Evolutionary conservation across 92 coral and sea anemone species (phyloP).

Genomic region (Bergia sp.): DNA sequence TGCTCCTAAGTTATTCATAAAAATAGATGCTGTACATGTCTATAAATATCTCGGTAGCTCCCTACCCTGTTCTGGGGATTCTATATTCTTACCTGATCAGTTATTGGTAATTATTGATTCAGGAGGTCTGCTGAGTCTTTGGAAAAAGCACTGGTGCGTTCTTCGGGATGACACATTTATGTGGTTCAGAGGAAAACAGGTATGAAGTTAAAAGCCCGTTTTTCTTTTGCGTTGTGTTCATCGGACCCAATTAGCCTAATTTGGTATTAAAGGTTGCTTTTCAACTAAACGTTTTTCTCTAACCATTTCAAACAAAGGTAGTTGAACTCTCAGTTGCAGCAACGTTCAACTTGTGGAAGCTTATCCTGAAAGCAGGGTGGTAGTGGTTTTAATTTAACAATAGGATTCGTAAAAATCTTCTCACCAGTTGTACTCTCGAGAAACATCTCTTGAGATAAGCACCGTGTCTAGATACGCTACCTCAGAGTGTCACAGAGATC

Average conservation of each 20-base stretch:
- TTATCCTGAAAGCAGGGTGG: too few species aligned
- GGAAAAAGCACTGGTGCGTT: slow-evolving; percentile 99
- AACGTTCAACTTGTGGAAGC: too few species aligned
- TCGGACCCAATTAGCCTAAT: too few species aligned
- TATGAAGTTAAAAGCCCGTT: slow-evolving; percentile 4
- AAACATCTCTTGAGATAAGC: too few species aligned
- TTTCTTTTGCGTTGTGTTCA: not conserved
- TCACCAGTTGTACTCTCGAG: too few species aligned
- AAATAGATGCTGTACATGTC: not conserved
- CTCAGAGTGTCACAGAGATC: too few species aligned
- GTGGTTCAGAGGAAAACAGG: slow-evolving; percentile 99
- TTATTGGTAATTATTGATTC: not conserved
- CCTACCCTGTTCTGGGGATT: not conserved
- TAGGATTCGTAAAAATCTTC: too few species aligned
- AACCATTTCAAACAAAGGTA: not conserved
- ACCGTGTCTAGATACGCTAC: too few species aligned
- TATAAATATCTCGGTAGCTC: not conserved
- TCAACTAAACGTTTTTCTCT: not conserved
- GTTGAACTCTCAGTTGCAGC: not conserved
- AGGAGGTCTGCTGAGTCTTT: slow-evolving; percentile 93
- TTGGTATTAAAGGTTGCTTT: not conserved
- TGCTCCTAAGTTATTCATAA: too few species aligned
- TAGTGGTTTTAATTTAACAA: too few species aligned
- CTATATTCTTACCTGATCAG: too few species aligned
- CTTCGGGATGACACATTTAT: slow-evolving; percentile 92